Conservation (phyloP, 1,140 invertebrate species). For the Ephestia elutella region DNA sequence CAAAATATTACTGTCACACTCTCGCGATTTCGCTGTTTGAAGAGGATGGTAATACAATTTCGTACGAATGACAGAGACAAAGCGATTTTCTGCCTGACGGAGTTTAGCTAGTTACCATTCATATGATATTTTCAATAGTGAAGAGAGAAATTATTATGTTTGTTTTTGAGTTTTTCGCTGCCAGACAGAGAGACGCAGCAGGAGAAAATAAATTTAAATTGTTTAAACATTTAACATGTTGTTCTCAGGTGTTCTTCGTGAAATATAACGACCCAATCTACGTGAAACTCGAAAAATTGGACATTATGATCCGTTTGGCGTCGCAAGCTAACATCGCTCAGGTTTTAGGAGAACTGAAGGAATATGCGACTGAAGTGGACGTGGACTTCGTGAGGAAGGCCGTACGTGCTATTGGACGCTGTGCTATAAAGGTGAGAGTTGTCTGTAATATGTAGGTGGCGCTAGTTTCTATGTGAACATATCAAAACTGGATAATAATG, state of each 20-base stretch:
- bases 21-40: too few species aligned
- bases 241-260: slow-evolving; percentile 92
- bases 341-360: slow-evolving; percentile 98
- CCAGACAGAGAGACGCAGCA: too few species aligned
- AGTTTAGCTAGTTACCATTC: too few species aligned
- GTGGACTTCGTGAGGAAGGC: slow-evolving; percentile 99
- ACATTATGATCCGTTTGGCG: slow-evolving; percentile 99
- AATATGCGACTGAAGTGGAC: slow-evolving; percentile 99
- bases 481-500: neutral
- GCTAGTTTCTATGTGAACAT: neutral
- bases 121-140: too few species aligned
- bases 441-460: neutral
- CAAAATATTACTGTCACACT: too few species aligned
- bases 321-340: slow-evolving; percentile 99
- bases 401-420: slow-evolving; percentile 97
- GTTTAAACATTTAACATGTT: neutral
- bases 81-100: too few species aligned
- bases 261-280: slow-evolving; percentile 99
- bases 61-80: too few species aligned
- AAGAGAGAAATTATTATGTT: too few species aligned
- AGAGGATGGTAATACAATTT: too few species aligned
- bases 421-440: slow-evolving; percentile 92
- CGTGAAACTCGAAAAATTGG: slow-evolving; percentile 99
- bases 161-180: too few species aligned
- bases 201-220: neutral